Evolutionary conservation across 2,888 invertebrate genomes (phyloP), one percentile per base, ranked within the genome.

Genomic region (Kryphioiulus occultus): DNA sequence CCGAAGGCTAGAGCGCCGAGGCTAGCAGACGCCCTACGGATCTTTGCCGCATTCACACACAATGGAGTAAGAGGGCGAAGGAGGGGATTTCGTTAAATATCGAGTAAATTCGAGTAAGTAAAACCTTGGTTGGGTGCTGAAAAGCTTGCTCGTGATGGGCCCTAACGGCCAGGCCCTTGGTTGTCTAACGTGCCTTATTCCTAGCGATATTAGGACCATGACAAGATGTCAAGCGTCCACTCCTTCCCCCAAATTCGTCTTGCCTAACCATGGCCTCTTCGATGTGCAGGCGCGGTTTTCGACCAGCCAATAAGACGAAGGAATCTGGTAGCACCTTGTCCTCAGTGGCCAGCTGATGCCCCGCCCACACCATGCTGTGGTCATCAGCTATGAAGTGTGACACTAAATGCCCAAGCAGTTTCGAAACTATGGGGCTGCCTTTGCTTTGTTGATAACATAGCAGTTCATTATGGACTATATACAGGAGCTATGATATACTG

Each of bases 91-190:
- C 7, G n/a, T 59, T 22, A 59, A 59, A 59, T 22, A 22, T 59
- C 59, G 22, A n/a, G 59, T 59, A 59, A 59, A 59, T 59, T 59
- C 59, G 59, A 17, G 59, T 59, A 59, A 59, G 59, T 59, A 59
- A 1, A 59, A 22, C 22, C 59, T n/a, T 59, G n/a, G 7, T 22
- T 0, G 4, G n/a, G 0, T 17, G 22, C 22, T 59, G 0, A 59
- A 59, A 47, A 59, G 22, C 4, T 59, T 4, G 59, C 59, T 59
- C 22, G 59, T 59, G 22, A 22, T 22, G 5, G 1, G 0, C 5
- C 22, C 22, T 59, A 7, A 59, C 4, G 22, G 59, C n/a, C 4
- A 22, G 22, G 59, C 22, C 22, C 22, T 59, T 59, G 59, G 22
- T 5, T 10, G 15, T 5, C 17, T 47, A 15, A 47, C 47, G n/a